phyloP scores from a whole-genome alignment of 2,113 vertebrate genomes.

The Thunnus maccoyii region DNA sequence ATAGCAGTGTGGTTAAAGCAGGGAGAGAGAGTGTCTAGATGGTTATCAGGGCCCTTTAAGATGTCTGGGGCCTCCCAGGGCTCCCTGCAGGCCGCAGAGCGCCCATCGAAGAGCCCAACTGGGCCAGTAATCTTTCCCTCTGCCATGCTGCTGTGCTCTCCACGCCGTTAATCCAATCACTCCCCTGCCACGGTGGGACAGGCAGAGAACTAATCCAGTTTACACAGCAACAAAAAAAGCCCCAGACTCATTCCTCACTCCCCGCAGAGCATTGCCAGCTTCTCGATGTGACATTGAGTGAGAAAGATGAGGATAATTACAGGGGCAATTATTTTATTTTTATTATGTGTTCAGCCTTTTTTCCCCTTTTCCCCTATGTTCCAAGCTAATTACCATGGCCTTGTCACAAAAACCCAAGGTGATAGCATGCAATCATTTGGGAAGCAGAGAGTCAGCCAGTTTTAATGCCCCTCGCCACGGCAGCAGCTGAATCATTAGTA shows the following conservation, averaged over 20 bases:
- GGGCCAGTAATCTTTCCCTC: constrained; percentile 83
- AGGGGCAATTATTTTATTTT: constrained; percentile 83
- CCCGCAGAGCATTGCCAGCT: constrained; percentile 62
- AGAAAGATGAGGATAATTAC: constrained; percentile 87
- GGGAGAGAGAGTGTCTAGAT: constrained; percentile 71
- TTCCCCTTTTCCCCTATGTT: constrained; percentile 41
- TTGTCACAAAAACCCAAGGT: constrained; percentile 81
- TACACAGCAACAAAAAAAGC: constrained; percentile 77
- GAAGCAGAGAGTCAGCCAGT: constrained; percentile 64
- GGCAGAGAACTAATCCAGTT: constrained; percentile 86
- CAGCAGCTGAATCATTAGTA: constrained; percentile 70
- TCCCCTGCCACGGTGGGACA: constrained; percentile 82
- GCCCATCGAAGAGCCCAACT: constrained; percentile 73
- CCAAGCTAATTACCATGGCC: constrained; percentile 82
- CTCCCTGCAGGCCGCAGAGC: constrained; percentile 68
- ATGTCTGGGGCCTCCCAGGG: constrained; percentile 73
- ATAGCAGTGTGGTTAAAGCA: constrained; percentile 64
- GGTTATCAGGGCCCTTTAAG: constrained; percentile 79
- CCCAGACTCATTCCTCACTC: constrained; percentile 75
- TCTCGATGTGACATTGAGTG: constrained; percentile 75
- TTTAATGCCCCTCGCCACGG: constrained; percentile 58
- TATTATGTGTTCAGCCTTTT: constrained; percentile 62
- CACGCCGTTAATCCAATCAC: constrained; percentile 84
- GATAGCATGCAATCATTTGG: constrained; percentile 71
- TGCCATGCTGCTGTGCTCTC: constrained; percentile 80